Evolutionary conservation across 2,113 vertebrate genomes (phyloP).

Genomic region (Sylvia atricapilla): DNA sequence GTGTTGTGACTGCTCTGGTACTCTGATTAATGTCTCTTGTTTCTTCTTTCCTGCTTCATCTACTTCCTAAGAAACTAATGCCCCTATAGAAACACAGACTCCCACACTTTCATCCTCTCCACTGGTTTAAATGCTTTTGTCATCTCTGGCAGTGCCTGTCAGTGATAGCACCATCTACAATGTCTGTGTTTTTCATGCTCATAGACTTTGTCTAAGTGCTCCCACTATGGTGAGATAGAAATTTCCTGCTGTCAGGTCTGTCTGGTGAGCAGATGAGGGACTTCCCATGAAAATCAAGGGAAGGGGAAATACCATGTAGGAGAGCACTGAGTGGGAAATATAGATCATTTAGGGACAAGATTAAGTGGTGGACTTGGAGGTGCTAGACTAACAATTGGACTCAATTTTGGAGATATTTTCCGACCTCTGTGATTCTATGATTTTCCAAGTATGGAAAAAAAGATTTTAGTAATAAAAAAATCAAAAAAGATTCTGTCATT

Average conservation of each 20-base stretch:
- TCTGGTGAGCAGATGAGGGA: constrained; percentile 1
- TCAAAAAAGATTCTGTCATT: neutral
- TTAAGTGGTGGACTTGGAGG: neutral
- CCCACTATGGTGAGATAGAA: neutral
- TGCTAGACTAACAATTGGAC: neutral
- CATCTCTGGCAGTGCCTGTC: neutral
- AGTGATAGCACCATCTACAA: neutral
- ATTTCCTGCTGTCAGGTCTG: neutral
- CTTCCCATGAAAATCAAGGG: neutral
- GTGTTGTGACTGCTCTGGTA: neutral
- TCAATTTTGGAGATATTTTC: neutral
- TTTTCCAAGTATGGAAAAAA: neutral
- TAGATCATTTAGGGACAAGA: neutral
- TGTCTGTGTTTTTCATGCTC: neutral
- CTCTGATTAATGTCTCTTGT: neutral
- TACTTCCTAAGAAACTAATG: neutral
- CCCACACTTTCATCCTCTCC: neutral
- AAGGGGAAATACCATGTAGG: neutral
- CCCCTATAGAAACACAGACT: neutral
- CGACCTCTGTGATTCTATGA: neutral
- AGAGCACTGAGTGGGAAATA: neutral
- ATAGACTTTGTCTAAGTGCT: neutral
- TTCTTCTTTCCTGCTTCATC: neutral
- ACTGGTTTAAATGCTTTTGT: neutral
- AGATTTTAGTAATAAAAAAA: neutral